Base-by-base conservation (phyloP, 1,140 invertebrate genomes). In the Aphelinus certus region DNA sequence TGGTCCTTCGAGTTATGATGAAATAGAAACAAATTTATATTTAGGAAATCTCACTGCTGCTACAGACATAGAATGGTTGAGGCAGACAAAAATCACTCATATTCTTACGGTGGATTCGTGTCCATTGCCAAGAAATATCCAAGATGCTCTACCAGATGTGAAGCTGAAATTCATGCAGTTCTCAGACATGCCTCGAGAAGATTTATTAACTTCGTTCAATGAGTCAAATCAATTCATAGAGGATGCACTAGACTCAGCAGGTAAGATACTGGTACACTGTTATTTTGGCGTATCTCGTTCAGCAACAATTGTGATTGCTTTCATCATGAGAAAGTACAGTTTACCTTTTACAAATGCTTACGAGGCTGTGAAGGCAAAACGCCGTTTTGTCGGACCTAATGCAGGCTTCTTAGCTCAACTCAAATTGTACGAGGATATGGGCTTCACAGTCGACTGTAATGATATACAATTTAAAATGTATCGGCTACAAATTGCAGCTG, bases 251-350 rank as follows among this genome's bases (percentile, higher is more conserved):
- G 80, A 85, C 3, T 81, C 87, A 62, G 87, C 88, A 49, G 91
- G 92, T 26, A 91, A 86, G 76, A 89, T 95, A 3, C 85, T 96
- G 7, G 93, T 96, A 1, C 95, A 96, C 81, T 96, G 95, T 86
- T 95, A 95, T 81, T 95, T 92, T 82, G 95, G 95, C 42, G 92
- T 96, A n/a, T 96, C 95, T 2, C 88, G 95, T 72, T 96, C 95
- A 79, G 93, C 94, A 1, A 93, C 94, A 0, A 88, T 96, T 2
- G 92, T 96, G 0, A 93, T 96, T 76, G 95, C 93, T 6, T 96
- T 93, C 82, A 85, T 95, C 5, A 96, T 97, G 95, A 92, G 95
- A 80, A 95, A 95, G 78, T 91, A 94, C 81, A 83, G 90, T 3
- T 87, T 95, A 70, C 90, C 90, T 57, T 94, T 93, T 76, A 84